Conservation (phyloP, 2,888 invertebrate species). For the Athripsodes cinereus region DNA sequence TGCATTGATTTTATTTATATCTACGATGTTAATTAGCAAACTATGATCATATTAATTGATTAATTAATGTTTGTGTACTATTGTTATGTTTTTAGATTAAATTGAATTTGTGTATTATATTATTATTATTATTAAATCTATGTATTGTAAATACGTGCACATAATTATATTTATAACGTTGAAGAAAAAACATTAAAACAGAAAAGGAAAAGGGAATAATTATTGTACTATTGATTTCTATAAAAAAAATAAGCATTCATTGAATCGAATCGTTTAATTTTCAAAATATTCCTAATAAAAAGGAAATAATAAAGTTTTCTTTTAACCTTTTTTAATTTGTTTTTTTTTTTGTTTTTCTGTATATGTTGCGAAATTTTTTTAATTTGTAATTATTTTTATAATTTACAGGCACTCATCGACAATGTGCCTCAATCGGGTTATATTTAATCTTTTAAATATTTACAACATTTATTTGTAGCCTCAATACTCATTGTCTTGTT, state of each 20-base stretch:
- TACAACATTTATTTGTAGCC: background rate
- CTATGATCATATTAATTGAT: too few relatives aligned
- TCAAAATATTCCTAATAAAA: too few relatives aligned
- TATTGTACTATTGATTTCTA: too few relatives aligned
- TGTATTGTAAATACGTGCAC: constrained; percentile 27
- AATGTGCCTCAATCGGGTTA: constrained; percentile 8
- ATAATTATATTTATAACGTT: constrained; percentile 25
- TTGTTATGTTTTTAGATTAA: constrained; percentile 19
- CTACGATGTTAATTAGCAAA: too few relatives aligned
- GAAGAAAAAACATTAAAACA: constrained; percentile 5
- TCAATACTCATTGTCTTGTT: constrained; percentile 26
- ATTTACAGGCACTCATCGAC: constrained; percentile 4
- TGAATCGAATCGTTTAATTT: too few relatives aligned
- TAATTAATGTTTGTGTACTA: constrained; percentile 10
- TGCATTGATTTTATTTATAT: too few relatives aligned
- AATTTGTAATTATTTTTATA: background rate
- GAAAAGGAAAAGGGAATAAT: background rate
- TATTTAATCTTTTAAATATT: constrained; percentile 4
- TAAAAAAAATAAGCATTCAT: too few relatives aligned
- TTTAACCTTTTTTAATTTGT: too few relatives aligned
- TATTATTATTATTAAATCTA: too few relatives aligned
- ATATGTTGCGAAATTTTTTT: too few relatives aligned
- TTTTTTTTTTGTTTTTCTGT: too few relatives aligned
- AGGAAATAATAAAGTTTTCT: too few relatives aligned
- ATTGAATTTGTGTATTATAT: constrained; percentile 23